Evolutionary conservation across 2,113 vertebrate genomes (phyloP), one percentile per base, ranked within the genome.

Genomic region (Lucifuga dentata): DNA sequence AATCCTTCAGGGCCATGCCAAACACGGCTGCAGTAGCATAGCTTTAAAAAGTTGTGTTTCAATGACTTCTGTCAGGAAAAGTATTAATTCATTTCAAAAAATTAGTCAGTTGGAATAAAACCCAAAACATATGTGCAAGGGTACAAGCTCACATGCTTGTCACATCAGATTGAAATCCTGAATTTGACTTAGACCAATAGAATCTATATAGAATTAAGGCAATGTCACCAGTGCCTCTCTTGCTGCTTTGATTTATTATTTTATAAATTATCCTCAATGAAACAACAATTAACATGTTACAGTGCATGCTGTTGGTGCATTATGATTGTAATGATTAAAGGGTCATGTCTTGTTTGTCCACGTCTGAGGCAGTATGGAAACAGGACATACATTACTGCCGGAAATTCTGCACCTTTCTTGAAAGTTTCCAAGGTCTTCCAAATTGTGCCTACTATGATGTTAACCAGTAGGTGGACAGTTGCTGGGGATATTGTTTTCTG

Each of bases 331-430:
- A 55, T 62, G 39, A 63, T 16, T 10, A 23, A 12, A 55, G 2
- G 5, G 52, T 61, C 36, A 16, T 64, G 35, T 12, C 52, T 55
- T 41, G n/a, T 41, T 58, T n/a, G 13, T 45, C 19, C 8, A 24
- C 62, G 15, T 16, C 11, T 43, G 15, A 53, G 5, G 12, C 48
- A 38, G 21, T 32, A 3, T 0, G 13, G 17, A 26, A 2, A 15
- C 21, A 45, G 53, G 8, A n/a, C n/a, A n/a, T 29, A 53, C 59
- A 17, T 65, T 59, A 36, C 46, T 45, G 1, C 2, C 11, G 64
- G 39, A 48, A 17, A n/a, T 45, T 63, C 19, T 63, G 23, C 33
- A 38, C 33, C 8, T 8, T 35, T 16, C 9, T 33, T 67, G 44
- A 33, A 61, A 49, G 36, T 76, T 29, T 5, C 35, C 15, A 33